Base-by-base conservation (phyloP, 2,888 invertebrate genomes). In the Cantharis rufa region DNA sequence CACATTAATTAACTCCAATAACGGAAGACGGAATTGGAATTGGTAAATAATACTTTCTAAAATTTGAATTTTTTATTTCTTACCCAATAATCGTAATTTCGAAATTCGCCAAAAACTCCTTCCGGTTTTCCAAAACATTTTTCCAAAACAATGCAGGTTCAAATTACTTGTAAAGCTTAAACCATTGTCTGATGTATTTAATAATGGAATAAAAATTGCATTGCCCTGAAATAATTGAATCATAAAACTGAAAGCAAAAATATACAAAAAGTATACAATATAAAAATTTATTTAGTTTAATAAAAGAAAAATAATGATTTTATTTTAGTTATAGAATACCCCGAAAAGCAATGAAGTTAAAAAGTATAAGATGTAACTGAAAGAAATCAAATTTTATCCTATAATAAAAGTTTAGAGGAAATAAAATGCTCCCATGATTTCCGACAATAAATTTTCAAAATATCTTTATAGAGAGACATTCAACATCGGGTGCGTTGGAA, bases 381-480 rank as follows among this genome's bases (percentile, higher is more conserved):
- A 78, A 80, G 81, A 84, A 86, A 86, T 84, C 84, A 85, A 86
- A 86, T 84, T 85, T 85, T 85, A 84, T 84, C 83, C 84, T 83
- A 85, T 83, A 84, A 83, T 86, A 86, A 87, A 87, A 86, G 84
- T 86, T 87, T 85, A 86, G 86, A 81, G 83, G 83, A 85, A 86
- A 86, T 87, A 87, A 87, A 87, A 87, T 85, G 84, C 86, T 86
- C 85, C 84, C 86, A 85, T 86, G 87, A 86, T 87, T 86, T 86
- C 84, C 83, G 85, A 86, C 86, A 84, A 87, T 87, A 87, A 87
- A 87, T 87, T 86, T 82, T 83, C 83, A 85, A 85, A 86, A 84
- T 85, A 83, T 82, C 83, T 83, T 82, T 83, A 85, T 86, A 86
- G 86, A 85, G 84, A 86, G 86, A 86, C 86, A 86, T 87, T 86